Evolutionary conservation across 64 coral and sea anemone species (phyloP), one percentile per base, ranked within the genome.

Genomic region (Montipora sp.): DNA sequence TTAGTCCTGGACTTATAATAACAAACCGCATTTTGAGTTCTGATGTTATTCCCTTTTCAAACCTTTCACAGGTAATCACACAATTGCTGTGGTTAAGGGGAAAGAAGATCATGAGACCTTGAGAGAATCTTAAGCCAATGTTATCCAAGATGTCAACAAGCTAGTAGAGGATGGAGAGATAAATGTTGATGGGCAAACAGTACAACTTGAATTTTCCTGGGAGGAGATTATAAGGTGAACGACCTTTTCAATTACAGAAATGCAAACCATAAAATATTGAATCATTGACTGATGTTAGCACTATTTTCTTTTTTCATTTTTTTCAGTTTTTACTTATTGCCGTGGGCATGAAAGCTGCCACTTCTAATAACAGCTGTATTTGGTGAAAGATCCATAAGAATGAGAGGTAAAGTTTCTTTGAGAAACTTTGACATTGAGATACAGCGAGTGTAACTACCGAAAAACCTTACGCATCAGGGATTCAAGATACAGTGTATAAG

Each of bases 201-300:
- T 90, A 45, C 5, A 59, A 46, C 72, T 95, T 48, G 93, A 90
- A 20, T 87, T 95, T 95, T 86, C 47, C 88, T 95, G 7, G 93
- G 81, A 84, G 88, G 93, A 9, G 93, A 95, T 57, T 95, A 90
- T 73, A 95, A 95, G 80, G 93, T 90, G 77, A 82, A n/a, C 21
- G 68, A 21, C 68, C 68, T 71, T 21, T 71, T 21, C 18, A 71
- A 23, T 71, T 71, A 51, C 11, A 23, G 1, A 36, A 87, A 21
- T 9, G 66, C 24, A 67, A 67, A 67, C 63, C 63, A 19, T 67
- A 67, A 67, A 67, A 67, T 14, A 67, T 5, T 67, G 63, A 4
- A 67, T 67, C 63, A 67, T 14, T 67, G 63, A 67, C 15, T 15
- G 63, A 67, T 67, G 63, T 67, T 8, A 67, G 22, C 59, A 23